Percentiles rank a stretch among this genome's conserved stretches.
phyloP scores from a whole-genome alignment of 2,888 invertebrate genomes.

The Hypena proboscidalis region DNA sequence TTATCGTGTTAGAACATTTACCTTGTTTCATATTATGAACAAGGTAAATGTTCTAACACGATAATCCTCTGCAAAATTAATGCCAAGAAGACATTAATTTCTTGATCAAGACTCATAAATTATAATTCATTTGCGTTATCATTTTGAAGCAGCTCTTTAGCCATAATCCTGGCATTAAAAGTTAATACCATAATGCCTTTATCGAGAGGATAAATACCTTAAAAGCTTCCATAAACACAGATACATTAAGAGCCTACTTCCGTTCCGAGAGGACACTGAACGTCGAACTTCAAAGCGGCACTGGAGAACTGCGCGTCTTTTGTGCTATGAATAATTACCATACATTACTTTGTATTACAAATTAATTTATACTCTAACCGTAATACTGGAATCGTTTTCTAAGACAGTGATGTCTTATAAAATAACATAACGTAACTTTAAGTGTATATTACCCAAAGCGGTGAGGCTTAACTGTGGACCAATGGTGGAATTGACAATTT shows the following conservation, averaged over 20 bases:
- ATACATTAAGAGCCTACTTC: slow-evolving; percentile 11
- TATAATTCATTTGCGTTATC: neutral
- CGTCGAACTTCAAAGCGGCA: slow-evolving; percentile 31
- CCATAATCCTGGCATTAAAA: slow-evolving; percentile 2
- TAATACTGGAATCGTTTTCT: slow-evolving; percentile 10
- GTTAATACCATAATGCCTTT: slow-evolving; percentile 6
- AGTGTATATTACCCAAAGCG: no score
- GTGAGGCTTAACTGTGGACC: no score
- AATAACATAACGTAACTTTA: neutral
- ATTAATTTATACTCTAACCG: slow-evolving; percentile 22
- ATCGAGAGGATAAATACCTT: slow-evolving; percentile 26
- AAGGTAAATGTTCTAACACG: no score
- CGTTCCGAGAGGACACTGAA: slow-evolving; percentile 32
- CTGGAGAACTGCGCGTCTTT: slow-evolving; percentile 21
- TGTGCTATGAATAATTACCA: slow-evolving; percentile 37
- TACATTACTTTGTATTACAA: slow-evolving; percentile 33
- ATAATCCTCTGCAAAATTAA: neutral
- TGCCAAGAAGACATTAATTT: neutral
- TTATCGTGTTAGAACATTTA: no score
- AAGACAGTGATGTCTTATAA: slow-evolving; percentile 3
- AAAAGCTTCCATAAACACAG: slow-evolving; percentile 30
- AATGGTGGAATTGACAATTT: no score
- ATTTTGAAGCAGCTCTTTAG: neutral
- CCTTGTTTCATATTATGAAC: no score
- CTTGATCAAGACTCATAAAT: neutral